Evolutionary conservation across 1,140 invertebrate species (phyloP), one percentile per base, ranked within the genome.

Genomic region (Zaprionus gabonicus): DNA sequence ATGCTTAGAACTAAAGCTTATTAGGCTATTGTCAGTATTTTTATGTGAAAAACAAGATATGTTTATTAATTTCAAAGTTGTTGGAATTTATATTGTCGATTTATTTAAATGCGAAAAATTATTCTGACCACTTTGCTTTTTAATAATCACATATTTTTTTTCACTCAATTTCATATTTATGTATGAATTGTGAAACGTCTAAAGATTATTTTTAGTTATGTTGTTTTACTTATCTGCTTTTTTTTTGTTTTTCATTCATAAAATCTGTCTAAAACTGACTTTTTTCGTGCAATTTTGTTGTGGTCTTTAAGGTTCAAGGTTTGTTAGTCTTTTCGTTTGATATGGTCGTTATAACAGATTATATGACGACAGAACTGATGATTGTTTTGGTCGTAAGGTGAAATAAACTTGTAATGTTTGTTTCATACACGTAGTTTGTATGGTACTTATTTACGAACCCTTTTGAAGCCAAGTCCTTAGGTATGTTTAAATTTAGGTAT

Each of bases 281-380:
- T 65, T 93, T 92, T 62, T 93, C 91, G 27, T 82, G 91, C 23
- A 80, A 78, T 56, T 81, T 88, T 13, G 70, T 83, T 49, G 82
- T 91, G 55, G 92, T 80, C 31, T 80, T 91, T 20, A 68, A 56
- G 17, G 68, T 72, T 80, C 23, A 23, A 91, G 91, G 28, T 76
- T 75, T 77, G 68, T 93, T 93, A 6, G 81, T 84, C 17, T 91
- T 90, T 58, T 91, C 92, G 36, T 93, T 91, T 58, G 91, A 92
- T 78, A 93, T 90, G 64, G 80, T 93, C 13, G 92, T 93, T 17
- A 93, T 93, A 20, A 92, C 76, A 1, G 92, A 93, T 84, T 93
- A 92, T 31, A 93, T 93, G 10, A 93, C 83, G 6, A 93, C 92
- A 15, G 92, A 92, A 70, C 88, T 93, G 17, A 83, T 92, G 69